Evolutionary conservation across 2,113 vertebrate species (phyloP), one percentile per base, ranked within the genome.

Genomic region (Gymnarchus niloticus): DNA sequence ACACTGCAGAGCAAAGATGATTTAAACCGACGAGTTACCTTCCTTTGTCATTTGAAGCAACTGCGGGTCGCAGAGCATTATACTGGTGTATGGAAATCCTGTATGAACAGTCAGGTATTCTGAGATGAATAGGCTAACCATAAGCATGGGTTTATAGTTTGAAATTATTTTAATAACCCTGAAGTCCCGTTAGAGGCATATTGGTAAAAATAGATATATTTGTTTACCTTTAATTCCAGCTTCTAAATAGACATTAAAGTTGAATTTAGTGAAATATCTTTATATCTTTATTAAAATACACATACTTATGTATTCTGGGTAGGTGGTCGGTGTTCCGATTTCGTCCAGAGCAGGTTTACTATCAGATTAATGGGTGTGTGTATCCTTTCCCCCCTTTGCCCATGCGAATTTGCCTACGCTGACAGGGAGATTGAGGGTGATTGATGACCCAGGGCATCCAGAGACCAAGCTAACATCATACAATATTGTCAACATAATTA

Each of bases 401-500:
- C 95, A 93, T 92, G 93, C 94, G 92, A 94, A 94, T 92, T 94
- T 96, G 95, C 96, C 91, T 91, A 92, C 95, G 92, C 95, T 97
- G 97, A 99, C 98, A 97, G 95, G 95, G 95, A 93, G 93, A 95
- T 96, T 93, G 94, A 90, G 93, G 93, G 96, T 99, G 97, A 99
- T 99, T 97, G 98, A 99, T 99, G 97, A 98, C 95, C 96, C 94
- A 28, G 73, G 12, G 17, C 73, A 23, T 95, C 94, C 93, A 92
- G 94, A 94, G 95, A 94, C 92, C 93, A 9, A 90, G 92, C 90
- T 93, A 93, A 95, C 95, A 96, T 95, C 94, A 95, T 95, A 96
- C 95, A 94, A 95, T 95, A 95, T 95, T 94, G 96, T 96, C 96
- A 94, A 95, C 97, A 97, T 99, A 98, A 99, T 97, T 96, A 96